Evolutionary conservation across 2,888 invertebrate species (phyloP), one percentile per base, ranked within the genome.

Genomic region (Dolomedes plantarius): DNA sequence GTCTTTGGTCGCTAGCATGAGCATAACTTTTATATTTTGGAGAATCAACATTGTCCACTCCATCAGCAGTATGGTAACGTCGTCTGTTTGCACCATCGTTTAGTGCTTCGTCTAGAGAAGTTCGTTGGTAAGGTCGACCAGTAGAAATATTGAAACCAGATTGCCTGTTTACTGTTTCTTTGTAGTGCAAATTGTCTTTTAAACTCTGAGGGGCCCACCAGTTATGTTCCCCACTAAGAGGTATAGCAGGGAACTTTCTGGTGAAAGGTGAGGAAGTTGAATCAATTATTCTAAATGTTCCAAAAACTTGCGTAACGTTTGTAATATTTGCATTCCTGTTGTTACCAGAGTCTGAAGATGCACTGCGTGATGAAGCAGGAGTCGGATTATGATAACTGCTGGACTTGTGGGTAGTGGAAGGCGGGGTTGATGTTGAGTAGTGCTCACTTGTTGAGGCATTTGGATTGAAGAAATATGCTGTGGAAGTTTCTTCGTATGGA

Each of bases 301-400:
- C 77, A 41, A 77, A 85, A 19, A 85, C 83, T 77, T 85, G 56
- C 6, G 77, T 85, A n/a, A 85, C 77, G 31, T 72, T 39, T 11
- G 39, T 6, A 5, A 19, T 16, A 3, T 56, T 56, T 23, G 19
- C 23, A 23, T 56, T 56, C 6, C 29, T 31, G 7, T 16, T 11
- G 11, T 6, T 65, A 65, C 13, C 1, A 11, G 65, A 5, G 1
- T 29, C 7, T n/a, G 29, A 29, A 6, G 13, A 16, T 23, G 23
- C 5, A 56, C 56, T 23, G 16, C 11, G 23, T 23, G 23, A 19
- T 6, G 23, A 19, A 1, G 11, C 1, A 23, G 65, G 64, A 50
- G 19, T 72, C 0, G 36, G n/a, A 9, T n/a, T 67, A n/a, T 7
- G 7, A 27, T 1, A n/a, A 65, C 29, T 65, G 65, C 27, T 16